Conservation (phyloP, 53 echinoderm and acorn worm species). For the Patiria pectinifera region DNA sequence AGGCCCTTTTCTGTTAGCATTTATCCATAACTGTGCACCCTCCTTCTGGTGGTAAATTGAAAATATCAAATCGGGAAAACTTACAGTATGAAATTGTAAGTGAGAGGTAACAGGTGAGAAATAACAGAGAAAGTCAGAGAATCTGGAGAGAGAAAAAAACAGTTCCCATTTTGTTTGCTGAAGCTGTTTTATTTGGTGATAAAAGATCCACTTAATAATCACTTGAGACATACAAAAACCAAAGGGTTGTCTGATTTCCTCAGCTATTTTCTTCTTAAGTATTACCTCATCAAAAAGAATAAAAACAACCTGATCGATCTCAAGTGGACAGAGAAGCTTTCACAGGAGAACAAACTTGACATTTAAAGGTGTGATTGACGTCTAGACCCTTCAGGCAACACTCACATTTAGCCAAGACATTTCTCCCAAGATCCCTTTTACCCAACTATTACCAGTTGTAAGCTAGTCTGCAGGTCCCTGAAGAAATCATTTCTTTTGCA, state of each 20-base stretch:
- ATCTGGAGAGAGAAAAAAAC: background rate
- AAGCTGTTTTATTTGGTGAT: background rate
- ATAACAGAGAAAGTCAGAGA: background rate
- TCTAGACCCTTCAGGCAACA: background rate
- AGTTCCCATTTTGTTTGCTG: background rate
- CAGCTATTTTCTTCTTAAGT: background rate
- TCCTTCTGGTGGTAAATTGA: background rate
- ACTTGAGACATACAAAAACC: background rate
- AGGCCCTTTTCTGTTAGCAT: background rate
- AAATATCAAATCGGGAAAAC: background rate
- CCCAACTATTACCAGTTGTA: background rate
- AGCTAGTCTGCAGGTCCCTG: background rate
- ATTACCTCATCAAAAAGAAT: background rate
- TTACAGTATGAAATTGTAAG: background rate
- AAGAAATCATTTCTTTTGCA: background rate
- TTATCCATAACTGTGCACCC: background rate
- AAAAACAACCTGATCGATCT: background rate
- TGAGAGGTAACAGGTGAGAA: background rate
- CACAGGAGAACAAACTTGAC: background rate
- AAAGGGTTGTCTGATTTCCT: background rate
- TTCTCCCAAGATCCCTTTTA: background rate
- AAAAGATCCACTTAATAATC: background rate
- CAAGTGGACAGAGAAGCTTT: background rate
- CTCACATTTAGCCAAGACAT: background rate
- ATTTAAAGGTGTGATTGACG: constrained; percentile 3